Evolutionary conservation across 2,888 invertebrate species (phyloP), one percentile per base, ranked within the genome.

Genomic region (Stenichneumon culpator): DNA sequence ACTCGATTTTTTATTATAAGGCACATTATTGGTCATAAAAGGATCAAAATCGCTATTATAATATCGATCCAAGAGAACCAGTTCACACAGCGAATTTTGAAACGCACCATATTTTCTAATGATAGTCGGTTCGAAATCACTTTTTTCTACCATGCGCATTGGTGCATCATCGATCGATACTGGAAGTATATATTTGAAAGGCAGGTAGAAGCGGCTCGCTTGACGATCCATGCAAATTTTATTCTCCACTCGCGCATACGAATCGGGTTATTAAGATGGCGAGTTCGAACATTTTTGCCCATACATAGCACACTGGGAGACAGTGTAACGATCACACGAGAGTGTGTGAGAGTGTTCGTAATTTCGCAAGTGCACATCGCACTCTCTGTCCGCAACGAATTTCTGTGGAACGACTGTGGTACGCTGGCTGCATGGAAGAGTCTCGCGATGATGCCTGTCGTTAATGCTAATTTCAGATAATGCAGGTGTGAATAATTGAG

Each of bases 231-330:
- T 87, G 79, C 74, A 90, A 90, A 90, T 90, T 91, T 89, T 89
- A 89, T 89, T 86, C 86, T 86, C 88, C 89, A 89, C 88, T 88
- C 88, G 88, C 89, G 91, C 90, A 91, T 91, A 91, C 89, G 90
- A 88, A 91, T 90, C 86, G 90, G 85, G 89, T 88, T 89, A 90
- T 91, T 90, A 90, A 90, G 89, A 90, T 90, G 89, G 88, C 88
- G 87, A 90, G 90, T 90, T 84, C 39, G 80, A 65, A 83, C 82
- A 67, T 60, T 84, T 57, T 67, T 72, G 44, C 63, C 68, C 80
- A 50, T 60, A 54, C 60, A 52, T 68, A 60, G 44, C 19, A 73
- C 77, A 84, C 57, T 72, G 73, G 39, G 72, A 60, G 39, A 60
- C 28, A 19, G 60, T 2, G 28, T 22, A 22, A 60, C 57, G 32